Evolutionary conservation across 1,140 invertebrate genomes (phyloP), one percentile per base, ranked within the genome.

Genomic region (Ruditapes philippinarum): DNA sequence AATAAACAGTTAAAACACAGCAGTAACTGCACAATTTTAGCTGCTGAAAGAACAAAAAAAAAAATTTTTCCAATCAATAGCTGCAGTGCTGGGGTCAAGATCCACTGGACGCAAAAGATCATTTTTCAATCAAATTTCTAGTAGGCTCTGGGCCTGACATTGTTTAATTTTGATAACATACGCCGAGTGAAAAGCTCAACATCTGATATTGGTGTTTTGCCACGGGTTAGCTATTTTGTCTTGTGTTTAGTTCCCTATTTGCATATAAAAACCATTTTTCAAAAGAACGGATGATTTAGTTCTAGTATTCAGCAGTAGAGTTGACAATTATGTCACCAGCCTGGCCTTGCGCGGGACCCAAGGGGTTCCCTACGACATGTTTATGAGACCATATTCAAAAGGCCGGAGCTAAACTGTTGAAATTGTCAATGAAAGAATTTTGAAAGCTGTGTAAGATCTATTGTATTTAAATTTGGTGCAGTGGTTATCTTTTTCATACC

Each of bases 221-320:
- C 65, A 38, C 65, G 65, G 65, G 33, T 70, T 38, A 65, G 36
- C 65, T 70, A 51, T 78, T 51, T 51, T 78, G 11, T 54, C 74
- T 78, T 36, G 74, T 54, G 54, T 78, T 78, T 78, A 3, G 25
- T 57, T 54, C 79, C 54, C 28, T 31, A 84, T 84, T 84, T 84
- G 82, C 82, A 84, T 84, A 73, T 70, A 84, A 84, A 84, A 70
- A 65, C 45, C 62, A 84, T 84, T 70, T 65, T 54, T 84, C 82
- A 70, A 84, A 84, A 54, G 51, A 65, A 57, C 25, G 65, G 82
- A 73, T 84, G 74, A 84, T 84, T 84, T 74, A 73, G 65, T 73
- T 84, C 45, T 73, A 73, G 22, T 73, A 49, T 73, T 84, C 60
- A 78, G 45, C 42, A 60, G 54, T 22, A 45, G 25, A 73, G 62